A percentile compares a stretch with the other conserved stretches of the same genome.
These are phyloP conservation scores for Phyllostomus discolor DNA, from an alignment of 2,113 vertebrate species.

Conservation along the genomic window DNA sequence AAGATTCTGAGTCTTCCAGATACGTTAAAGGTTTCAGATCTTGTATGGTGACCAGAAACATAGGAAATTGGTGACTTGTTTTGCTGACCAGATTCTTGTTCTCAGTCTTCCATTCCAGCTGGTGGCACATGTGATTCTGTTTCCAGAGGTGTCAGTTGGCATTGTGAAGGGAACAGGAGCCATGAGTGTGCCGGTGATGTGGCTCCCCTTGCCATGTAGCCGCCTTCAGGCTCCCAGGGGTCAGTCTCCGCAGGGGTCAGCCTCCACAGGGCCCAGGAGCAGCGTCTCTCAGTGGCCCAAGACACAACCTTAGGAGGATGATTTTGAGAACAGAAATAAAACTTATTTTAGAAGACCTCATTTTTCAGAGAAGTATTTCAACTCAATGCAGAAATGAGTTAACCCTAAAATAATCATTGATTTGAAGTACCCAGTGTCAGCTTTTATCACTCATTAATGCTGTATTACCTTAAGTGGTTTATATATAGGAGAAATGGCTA, in stretches of 20 bases:
- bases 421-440: not conserved
- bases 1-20: not conserved
- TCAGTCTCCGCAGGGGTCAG: not conserved
- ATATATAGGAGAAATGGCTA: constrained; percentile 16
- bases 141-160: not conserved
- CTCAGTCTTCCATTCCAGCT: not conserved
- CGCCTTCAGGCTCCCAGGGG: not conserved
- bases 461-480: not conserved
- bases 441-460: constrained; percentile 20
- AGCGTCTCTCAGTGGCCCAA: not conserved
- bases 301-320: not conserved
- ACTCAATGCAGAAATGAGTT: constrained; percentile 29
- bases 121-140: not conserved
- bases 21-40: not conserved
- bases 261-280: not conserved
- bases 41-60: not conserved
- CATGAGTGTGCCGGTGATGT: not conserved
- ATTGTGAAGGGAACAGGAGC: not conserved
- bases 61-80: not conserved
- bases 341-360: constrained; percentile 27
- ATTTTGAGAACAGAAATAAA: constrained; percentile 36
- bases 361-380: constrained; percentile 37
- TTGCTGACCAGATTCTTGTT: not conserved
- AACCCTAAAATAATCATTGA: constrained; percentile 35
- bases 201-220: not conserved